Evolutionary conservation across 2,888 invertebrate genomes (phyloP).

Genomic region (Onchidella celtica): DNA sequence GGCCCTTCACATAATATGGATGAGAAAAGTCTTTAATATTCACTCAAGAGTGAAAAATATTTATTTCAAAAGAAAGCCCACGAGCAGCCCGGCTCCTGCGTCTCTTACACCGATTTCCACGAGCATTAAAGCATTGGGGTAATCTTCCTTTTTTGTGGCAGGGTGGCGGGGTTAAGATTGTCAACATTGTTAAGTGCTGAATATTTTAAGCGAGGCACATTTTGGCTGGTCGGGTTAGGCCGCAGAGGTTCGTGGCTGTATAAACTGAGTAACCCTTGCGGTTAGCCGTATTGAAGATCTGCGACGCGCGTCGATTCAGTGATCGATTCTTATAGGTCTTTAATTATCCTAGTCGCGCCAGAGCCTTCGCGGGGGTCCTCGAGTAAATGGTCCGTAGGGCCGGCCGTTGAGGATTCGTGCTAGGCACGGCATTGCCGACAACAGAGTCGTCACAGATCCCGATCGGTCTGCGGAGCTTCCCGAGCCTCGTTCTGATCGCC

Average conservation of each 20-base stretch:
- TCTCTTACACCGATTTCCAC: background rate
- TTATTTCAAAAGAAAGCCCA: background rate
- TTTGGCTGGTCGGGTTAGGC: background rate
- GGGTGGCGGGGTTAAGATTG: background rate
- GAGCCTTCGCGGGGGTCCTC: constrained; percentile 23
- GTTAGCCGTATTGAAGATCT: background rate
- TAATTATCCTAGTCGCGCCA: constrained; percentile 35
- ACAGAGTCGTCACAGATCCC: constrained; percentile 1
- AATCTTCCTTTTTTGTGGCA: background rate
- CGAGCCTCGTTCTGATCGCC: constrained; percentile 10
- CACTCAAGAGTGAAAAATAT: constrained; percentile 6
- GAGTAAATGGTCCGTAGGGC: constrained; percentile 27
- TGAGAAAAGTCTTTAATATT: background rate
- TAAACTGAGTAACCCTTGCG: background rate
- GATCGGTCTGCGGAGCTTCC: background rate
- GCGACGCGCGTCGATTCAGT: constrained; percentile 6
- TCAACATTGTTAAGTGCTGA: constrained; percentile 17
- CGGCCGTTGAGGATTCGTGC: constrained; percentile 1
- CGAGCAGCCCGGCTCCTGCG: background rate
- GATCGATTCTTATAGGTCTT: constrained; percentile 38
- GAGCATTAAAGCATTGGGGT: background rate
- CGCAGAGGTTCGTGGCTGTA: background rate
- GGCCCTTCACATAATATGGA: background rate
- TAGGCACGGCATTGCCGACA: background rate
- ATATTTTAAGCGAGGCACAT: background rate